These are phyloP conservation scores for Progne subis DNA, from an alignment of 2,113 vertebrate species.

Conservation along the genomic window DNA sequence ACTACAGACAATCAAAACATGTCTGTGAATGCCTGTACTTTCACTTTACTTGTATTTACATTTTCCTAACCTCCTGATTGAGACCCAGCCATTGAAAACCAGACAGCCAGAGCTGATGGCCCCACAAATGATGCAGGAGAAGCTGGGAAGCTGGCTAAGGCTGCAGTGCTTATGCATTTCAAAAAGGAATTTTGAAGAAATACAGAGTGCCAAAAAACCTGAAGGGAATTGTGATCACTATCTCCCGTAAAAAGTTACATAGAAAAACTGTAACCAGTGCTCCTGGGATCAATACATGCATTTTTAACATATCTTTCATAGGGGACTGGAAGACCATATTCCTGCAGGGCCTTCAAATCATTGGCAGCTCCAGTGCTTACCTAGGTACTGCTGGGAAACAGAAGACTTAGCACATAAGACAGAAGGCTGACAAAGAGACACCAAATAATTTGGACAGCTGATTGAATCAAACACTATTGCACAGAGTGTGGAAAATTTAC, in stretches of 20 bases:
- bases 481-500: neutral
- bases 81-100: neutral
- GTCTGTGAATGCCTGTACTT: neutral
- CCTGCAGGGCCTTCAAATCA: neutral
- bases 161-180: neutral
- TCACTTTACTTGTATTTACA: neutral
- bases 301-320: neutral
- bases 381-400: neutral
- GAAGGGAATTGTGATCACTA: fast-evolving
- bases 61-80: neutral
- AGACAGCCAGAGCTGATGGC: neutral
- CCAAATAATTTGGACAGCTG: neutral
- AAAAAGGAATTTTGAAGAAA: neutral
- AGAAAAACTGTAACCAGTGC: neutral
- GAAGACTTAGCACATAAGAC: no score
- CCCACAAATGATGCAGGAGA: neutral
- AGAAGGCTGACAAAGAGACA: neutral
- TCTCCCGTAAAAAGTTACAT: neutral
- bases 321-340: neutral
- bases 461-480: neutral
- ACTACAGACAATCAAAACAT: neutral
- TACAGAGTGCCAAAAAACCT: fast-evolving
- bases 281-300: neutral
- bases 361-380: neutral
- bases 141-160: neutral